phyloP scores from a whole-genome alignment of 2,113 vertebrate genomes.

The Gymnocephalus cernua region DNA sequence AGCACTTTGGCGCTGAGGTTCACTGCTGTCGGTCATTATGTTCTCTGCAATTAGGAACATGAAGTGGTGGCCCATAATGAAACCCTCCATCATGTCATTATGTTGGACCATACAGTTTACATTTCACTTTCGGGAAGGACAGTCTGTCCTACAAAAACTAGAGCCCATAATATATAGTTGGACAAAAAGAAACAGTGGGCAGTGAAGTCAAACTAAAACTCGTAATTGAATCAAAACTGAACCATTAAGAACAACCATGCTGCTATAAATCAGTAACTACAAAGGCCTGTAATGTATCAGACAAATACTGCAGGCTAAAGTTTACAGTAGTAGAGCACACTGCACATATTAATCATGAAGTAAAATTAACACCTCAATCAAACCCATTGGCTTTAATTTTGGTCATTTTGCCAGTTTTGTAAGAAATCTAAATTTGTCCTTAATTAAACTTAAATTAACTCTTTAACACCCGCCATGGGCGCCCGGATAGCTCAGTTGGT shows the following conservation, averaged over 20 bases:
- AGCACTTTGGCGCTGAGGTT: constrained; percentile 68
- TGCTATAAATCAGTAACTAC: constrained; percentile 46
- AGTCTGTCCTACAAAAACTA: constrained; percentile 13
- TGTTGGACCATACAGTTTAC: constrained; percentile 53
- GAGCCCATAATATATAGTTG: background rate
- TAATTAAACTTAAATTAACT: background rate
- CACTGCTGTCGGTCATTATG: constrained; percentile 61
- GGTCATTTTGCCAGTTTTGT: background rate
- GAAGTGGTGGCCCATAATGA: constrained; percentile 64
- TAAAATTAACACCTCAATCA: background rate
- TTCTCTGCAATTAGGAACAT: constrained; percentile 73
- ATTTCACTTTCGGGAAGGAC: constrained; percentile 1
- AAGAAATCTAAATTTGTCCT: background rate
- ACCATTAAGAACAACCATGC: constrained; percentile 27
- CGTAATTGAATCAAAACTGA: constrained; percentile 52
- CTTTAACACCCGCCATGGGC: background rate
- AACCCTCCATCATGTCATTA: constrained; percentile 67
- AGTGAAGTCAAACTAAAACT: constrained; percentile 34
- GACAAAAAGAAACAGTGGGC: constrained; percentile 24
- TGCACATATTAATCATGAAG: background rate
- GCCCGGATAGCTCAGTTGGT: too few relatives aligned
- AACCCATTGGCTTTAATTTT: background rate
- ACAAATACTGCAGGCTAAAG: constrained; percentile 35
- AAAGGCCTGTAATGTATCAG: constrained; percentile 45
- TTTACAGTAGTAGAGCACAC: background rate